A percentile compares a stretch with the other conserved stretches of the same genome.
These are phyloP conservation scores for Hucho hucho DNA, from an alignment of 2,113 vertebrate genomes.

Conservation along the genomic window DNA sequence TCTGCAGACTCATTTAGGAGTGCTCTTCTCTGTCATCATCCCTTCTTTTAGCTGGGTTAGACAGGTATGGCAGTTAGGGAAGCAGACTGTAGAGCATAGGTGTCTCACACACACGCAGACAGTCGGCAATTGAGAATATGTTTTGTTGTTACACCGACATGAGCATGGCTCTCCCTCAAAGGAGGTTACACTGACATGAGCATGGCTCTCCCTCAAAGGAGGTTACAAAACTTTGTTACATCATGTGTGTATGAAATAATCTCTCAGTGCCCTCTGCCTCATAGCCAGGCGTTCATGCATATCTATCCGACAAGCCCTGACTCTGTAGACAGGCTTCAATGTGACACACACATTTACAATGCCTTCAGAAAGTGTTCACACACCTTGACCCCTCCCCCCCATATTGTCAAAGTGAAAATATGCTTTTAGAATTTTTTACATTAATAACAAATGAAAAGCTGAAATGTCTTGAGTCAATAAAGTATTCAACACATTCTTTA, in stretches of 20 bases:
- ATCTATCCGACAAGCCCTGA: constrained; percentile 25
- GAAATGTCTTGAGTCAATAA: too few species aligned
- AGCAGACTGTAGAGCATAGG: not conserved
- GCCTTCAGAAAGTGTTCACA: too few species aligned
- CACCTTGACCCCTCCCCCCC: too few species aligned
- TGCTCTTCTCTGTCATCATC: constrained; percentile 3
- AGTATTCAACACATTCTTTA: too few species aligned
- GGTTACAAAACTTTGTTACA: not conserved
- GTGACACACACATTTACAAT: constrained; percentile 21
- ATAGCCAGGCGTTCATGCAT: constrained; percentile 32
- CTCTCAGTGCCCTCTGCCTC: not conserved
- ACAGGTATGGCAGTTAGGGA: constrained; percentile 19
- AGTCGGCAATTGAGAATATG: too few species aligned
- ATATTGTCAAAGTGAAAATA: too few species aligned
- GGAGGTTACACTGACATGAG: not conserved
- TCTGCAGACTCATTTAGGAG: not conserved
- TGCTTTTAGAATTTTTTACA: too few species aligned
- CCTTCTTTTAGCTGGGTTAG: constrained; percentile 22
- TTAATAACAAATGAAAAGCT: too few species aligned
- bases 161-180: not conserved
- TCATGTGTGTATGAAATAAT: not conserved
- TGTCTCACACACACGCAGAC: too few species aligned
- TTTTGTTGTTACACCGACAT: too few species aligned
- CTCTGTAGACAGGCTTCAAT: constrained; percentile 46
- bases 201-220: not conserved